Percentiles rank a stretch among this genome's conserved stretches.
Evolutionary conservation across 2,888 invertebrate genomes (phyloP).

Genomic region (Clunio marinus): DNA sequence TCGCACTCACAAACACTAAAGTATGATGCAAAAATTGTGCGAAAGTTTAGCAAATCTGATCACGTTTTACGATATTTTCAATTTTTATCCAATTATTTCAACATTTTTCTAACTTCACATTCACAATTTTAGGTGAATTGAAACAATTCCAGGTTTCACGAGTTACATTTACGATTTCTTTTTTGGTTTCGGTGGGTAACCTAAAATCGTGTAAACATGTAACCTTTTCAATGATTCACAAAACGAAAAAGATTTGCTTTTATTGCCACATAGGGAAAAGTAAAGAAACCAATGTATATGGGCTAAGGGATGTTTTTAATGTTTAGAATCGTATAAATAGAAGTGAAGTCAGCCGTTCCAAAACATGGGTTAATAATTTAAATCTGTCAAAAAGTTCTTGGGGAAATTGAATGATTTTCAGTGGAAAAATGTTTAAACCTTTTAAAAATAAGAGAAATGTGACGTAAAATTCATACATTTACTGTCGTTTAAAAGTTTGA

Average conservation of each 20-base stretch:
- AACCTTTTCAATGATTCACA: conserved; percentile 26
- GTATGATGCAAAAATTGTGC: not conserved
- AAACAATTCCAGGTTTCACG: not conserved
- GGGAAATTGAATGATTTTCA: not conserved
- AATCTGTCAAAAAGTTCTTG: conserved; percentile 37
- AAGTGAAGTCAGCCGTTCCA: conserved; percentile 30
- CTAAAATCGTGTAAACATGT: not conserved
- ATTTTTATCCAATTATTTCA: conserved; percentile 38
- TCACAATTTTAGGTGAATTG: not conserved
- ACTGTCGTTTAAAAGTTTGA: too few relatives aligned
- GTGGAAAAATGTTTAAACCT: not conserved
- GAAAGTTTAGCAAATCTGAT: not conserved
- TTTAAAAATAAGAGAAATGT: too few relatives aligned
- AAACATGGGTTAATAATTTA: conserved; percentile 39
- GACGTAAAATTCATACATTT: too few relatives aligned
- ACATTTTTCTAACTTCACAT: not conserved
- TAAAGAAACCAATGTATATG: conserved; percentile 26
- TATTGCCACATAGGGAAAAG: conserved; percentile 22
- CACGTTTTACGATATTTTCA: conserved; percentile 39
- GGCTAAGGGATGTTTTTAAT: not conserved
- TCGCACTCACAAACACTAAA: too few relatives aligned
- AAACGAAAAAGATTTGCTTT: conserved; percentile 37
- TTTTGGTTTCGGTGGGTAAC: conserved; percentile 26
- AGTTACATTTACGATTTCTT: conserved; percentile 31
- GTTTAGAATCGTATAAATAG: not conserved